A percentile compares a stretch with the other conserved stretches of the same genome.
These are phyloP conservation scores for Drosophila longiperda DNA, from an alignment of 2,888 invertebrate genomes.

Conservation along the genomic window DNA sequence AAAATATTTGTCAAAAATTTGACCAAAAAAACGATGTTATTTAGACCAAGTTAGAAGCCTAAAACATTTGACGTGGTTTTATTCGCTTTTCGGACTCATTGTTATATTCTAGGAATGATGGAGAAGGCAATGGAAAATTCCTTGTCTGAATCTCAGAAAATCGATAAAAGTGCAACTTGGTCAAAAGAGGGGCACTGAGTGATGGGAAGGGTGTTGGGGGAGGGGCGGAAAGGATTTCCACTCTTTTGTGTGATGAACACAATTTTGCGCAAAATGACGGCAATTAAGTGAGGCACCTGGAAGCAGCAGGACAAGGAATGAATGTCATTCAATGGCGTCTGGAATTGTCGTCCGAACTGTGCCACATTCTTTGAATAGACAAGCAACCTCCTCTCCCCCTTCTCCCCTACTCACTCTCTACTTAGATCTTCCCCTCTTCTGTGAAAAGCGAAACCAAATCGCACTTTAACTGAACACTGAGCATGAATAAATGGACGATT, in stretches of 20 bases:
- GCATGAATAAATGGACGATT: conserved; percentile 20
- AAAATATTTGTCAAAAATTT: conserved; percentile 19
- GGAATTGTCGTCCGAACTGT: conserved; percentile 26
- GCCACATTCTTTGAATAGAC: conserved; percentile 4
- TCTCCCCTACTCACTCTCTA: background rate
- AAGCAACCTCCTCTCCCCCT: background rate
- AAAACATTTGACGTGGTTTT: conserved; percentile 9
- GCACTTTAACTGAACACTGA: conserved; percentile 13
- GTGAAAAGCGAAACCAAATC: conserved; percentile 18
- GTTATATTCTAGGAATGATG: background rate
- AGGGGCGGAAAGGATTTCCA: background rate
- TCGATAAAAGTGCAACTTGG: conserved; percentile 56
- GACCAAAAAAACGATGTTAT: conserved; percentile 8
- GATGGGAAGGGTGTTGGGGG: too few relatives aligned
- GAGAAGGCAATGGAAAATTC: background rate
- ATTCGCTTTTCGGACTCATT: background rate
- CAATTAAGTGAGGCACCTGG: conserved; percentile 70
- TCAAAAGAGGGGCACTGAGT: background rate
- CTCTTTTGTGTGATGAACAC: conserved; percentile 50
- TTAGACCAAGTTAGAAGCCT: conserved; percentile 34
- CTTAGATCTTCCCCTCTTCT: conserved; percentile 6
- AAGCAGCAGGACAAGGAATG: background rate
- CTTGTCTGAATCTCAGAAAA: conserved; percentile 37
- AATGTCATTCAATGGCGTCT: conserved; percentile 23
- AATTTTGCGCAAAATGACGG: conserved; percentile 70